Evolutionary conservation across 2,888 invertebrate genomes (phyloP), one percentile per base, ranked within the genome.

Genomic region (Norana najaformis): DNA sequence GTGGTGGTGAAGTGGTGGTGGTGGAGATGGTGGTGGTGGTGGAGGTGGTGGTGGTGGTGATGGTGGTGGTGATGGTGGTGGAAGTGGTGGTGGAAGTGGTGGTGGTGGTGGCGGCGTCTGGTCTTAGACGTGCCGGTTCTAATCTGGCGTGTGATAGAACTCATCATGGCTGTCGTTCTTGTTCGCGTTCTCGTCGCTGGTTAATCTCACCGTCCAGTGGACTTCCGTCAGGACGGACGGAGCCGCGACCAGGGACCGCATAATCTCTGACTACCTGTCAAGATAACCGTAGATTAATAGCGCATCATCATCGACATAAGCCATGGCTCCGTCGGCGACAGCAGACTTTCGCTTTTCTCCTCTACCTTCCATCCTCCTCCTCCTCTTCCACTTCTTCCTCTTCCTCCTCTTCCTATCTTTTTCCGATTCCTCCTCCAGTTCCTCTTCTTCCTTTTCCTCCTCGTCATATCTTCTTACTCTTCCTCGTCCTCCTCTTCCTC

Each of bases 1-100:
- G 82, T 89, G 85, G 82, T 89, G 85, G 35, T 89, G 85, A 88
- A 82, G 89, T 20, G n/a, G 91, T 89, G 89, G 38, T 89, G 89
- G 41, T 18, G 35, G 89, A 39, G 30, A 37, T 88, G 88, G 30
- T 16, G 37, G 36, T 88, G 88, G 20, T 88, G 88, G 36, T 88
- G 88, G 39, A 34, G 88, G 39, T 36, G n/a, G n/a, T 30, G 47
- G 47, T 36, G 35, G 88, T 30, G 8, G 35, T 39, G 89, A 23
- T 89, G 89, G 47, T 47, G 89, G 14, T 38, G 39, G 89, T 41
- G 89, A 16, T 89, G 89, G 34, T 20, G 39, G 16, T 89, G 89
- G 36, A 47, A 5, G 36, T n/a, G 35, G 23, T 38, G 36, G 20
- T 83, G 83, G 85, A 37, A 35, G 89, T 35, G 41, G 35, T 89